phyloP scores from a whole-genome alignment of 2,797 vertebrate species.

The Amazonetta brasiliensis region DNA sequence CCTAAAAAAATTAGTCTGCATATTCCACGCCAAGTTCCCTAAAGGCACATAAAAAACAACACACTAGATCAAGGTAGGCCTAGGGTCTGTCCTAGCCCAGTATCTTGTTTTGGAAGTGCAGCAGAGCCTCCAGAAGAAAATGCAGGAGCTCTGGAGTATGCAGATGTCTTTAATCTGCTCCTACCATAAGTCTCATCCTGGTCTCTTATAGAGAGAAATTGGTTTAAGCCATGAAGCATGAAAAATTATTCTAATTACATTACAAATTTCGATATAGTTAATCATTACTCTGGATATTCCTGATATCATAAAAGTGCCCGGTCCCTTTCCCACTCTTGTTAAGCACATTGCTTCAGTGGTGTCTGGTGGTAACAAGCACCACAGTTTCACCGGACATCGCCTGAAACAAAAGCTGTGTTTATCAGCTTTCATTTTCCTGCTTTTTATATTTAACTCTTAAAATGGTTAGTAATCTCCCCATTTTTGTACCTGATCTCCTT shows the following conservation, averaged over 20 bases:
- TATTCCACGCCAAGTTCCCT: not conserved
- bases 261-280: not conserved
- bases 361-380: not conserved
- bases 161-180: conserved; percentile 20
- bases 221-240: conserved; percentile 17
- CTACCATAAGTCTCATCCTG: not conserved
- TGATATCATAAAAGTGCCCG: not conserved
- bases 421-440: not conserved
- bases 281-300: not conserved
- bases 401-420: not conserved
- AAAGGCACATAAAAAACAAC: not conserved
- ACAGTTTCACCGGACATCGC: fast-evolving
- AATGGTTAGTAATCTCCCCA: not conserved
- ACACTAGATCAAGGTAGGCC: not conserved
- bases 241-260: conserved; percentile 32
- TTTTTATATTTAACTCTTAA: not conserved
- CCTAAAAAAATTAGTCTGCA: not conserved
- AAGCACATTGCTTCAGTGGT: not conserved
- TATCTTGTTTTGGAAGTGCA: not conserved
- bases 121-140: not conserved
- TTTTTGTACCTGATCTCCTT: not conserved
- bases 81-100: not conserved
- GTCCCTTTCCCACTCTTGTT: not conserved
- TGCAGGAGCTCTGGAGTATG: not conserved
- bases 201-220: not conserved